phyloP scores from a whole-genome alignment of 2,797 vertebrate genomes.

The Morelia viridis region DNA sequence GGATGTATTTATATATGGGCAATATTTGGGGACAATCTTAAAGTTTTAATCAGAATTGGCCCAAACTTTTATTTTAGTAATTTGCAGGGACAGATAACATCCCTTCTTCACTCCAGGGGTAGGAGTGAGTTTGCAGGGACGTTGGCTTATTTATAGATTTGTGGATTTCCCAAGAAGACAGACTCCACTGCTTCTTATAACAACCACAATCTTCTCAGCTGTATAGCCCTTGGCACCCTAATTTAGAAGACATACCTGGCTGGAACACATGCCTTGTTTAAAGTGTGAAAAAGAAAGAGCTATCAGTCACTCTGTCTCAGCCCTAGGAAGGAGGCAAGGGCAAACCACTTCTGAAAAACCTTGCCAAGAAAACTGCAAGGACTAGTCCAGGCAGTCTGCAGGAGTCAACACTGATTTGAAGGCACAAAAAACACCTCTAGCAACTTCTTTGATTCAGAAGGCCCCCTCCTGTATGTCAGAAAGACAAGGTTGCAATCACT shows the following conservation, averaged over 20 bases:
- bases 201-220: not conserved
- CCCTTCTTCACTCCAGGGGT: not conserved
- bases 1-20: not conserved
- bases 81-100: not conserved
- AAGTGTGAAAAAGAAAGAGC: not conserved
- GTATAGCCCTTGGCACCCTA: not conserved
- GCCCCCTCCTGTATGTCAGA: not conserved
- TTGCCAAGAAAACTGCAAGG: not conserved
- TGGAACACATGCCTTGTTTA: not conserved
- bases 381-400: not conserved
- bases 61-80: not conserved
- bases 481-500: not conserved
- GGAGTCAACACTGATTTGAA: not conserved
- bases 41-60: not conserved
- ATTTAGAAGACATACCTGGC: not conserved
- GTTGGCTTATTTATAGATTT: not conserved
- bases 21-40: not conserved
- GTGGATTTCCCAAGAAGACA: not conserved
- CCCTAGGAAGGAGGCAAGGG: too few species aligned
- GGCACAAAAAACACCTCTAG: not conserved
- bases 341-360: too few species aligned
- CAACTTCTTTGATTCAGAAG: not conserved
- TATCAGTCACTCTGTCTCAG: not conserved
- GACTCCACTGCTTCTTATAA: not conserved
- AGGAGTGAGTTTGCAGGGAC: not conserved